Conservation (phyloP, 2,888 invertebrate species). For the Macaria notata region DNA sequence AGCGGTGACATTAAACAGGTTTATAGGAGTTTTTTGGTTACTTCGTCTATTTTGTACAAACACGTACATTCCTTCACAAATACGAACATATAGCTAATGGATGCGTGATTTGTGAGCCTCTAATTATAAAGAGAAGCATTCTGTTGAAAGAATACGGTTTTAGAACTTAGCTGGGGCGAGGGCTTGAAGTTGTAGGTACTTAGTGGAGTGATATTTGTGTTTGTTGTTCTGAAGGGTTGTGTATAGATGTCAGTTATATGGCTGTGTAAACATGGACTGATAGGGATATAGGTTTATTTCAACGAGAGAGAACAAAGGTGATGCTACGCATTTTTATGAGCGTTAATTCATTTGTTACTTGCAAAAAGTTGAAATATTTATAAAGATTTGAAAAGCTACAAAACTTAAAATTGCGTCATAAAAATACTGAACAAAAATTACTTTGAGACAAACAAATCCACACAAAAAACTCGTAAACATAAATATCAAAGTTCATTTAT, state of each 20-base stretch:
- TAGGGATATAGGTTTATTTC: too few species aligned
- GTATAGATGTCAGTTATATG: too few species aligned
- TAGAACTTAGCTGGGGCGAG: conserved; percentile 18
- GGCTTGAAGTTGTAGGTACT: background rate
- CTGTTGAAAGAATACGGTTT: conserved; percentile 21
- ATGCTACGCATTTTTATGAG: too few species aligned
- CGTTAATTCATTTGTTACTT: too few species aligned
- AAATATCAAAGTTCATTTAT: too few species aligned
- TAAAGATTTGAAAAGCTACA: too few species aligned
- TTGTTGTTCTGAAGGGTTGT: background rate
- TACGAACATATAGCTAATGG: conserved; percentile 51
- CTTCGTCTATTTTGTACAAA: too few species aligned
- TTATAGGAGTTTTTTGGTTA: too few species aligned
- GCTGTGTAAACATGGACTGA: background rate
- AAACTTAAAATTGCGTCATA: background rate
- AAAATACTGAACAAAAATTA: background rate
- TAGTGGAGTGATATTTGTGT: background rate
- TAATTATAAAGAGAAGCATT: conserved; percentile 33
- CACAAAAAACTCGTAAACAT: conserved; percentile 10
- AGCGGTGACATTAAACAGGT: too few species aligned
- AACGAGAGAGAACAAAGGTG: too few species aligned
- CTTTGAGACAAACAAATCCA: background rate
- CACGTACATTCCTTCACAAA: too few species aligned
- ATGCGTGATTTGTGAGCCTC: conserved; percentile 58
- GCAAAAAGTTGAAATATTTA: too few species aligned